Evolutionary conservation across 2,797 vertebrate species (phyloP), one percentile per base, ranked within the genome.

Genomic region (Protonibea diacanthus): DNA sequence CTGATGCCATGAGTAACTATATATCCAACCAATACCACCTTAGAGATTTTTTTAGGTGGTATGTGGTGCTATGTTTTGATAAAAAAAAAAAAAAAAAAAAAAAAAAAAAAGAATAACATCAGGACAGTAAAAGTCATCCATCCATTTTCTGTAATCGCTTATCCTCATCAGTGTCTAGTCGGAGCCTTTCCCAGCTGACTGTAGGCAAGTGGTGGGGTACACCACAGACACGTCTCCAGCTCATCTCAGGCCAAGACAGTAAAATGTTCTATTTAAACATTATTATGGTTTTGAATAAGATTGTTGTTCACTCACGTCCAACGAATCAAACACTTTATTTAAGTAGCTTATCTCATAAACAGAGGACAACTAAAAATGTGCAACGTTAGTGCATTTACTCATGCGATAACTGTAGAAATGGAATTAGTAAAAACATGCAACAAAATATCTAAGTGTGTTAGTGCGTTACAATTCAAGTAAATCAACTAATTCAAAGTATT

Each of bases 301-400:
- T 1, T 25, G 29, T n/a, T 73, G 29, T 66, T 27, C 29, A 61
- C 48, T 55, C 17, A 51, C 11, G 10, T 71, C 33, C 11, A 71
- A 48, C 12, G 47, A 68, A 80, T 56, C 21, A 40, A 48, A 52
- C 48, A 51, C 58, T 78, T 83, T 76, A 85, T 85, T 87, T 12
- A 58, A 63, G 56, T 18, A 65, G 49, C 23, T 74, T 33, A 59
- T 78, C 6, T 74, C 47, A 80, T 63, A 47, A 56, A 89, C 40
- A 89, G 86, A 85, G 44, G 33, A 68, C 14, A 71, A 64, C 49
- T 74, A 60, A 52, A 62, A 52, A 62, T 65, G 76, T 71, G 62
- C 63, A 78, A 56, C 12, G 1, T 27, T 47, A 59, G 2, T 25
- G 52, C 45, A 74, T 85, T 78, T 78, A 71, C 63, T 90, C 82